Evolutionary conservation across 2,113 vertebrate genomes (phyloP).

Genomic region (Oxyura jamaicensis): DNA sequence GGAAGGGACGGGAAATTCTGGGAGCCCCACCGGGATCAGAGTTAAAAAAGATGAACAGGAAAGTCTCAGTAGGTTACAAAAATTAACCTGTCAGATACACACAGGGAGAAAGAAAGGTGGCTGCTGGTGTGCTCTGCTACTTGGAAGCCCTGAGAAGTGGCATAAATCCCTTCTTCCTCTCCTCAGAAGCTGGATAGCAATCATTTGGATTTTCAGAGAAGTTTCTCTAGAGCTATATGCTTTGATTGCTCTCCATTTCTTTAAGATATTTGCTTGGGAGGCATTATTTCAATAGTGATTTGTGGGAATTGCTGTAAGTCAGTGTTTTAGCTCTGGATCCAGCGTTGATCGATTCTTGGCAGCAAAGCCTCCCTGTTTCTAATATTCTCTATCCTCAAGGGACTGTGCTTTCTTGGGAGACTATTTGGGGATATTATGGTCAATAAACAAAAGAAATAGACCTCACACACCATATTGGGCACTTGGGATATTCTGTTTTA

Average conservation of each 20-base stretch:
- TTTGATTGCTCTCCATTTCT: background rate
- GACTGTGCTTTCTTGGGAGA: background rate
- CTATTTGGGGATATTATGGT: background rate
- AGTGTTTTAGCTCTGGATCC: background rate
- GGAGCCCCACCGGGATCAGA: rapidly evolving
- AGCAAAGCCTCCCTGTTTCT: background rate
- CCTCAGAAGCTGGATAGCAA: background rate
- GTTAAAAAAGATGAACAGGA: background rate
- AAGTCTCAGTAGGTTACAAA: background rate
- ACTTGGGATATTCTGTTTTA: constrained; percentile 6
- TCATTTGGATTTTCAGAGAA: background rate
- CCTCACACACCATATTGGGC: background rate
- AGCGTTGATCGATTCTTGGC: background rate
- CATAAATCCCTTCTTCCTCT: background rate
- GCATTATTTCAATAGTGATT: background rate
- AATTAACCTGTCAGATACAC: background rate
- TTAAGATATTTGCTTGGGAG: background rate
- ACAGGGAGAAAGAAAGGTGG: background rate
- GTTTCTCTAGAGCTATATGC: background rate
- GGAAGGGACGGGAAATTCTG: background rate
- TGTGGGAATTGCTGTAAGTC: background rate
- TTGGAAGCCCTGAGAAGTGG: background rate
- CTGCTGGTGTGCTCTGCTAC: background rate
- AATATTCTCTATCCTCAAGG: background rate
- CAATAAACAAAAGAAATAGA: background rate